Evolutionary conservation across 2,797 vertebrate species (phyloP), one percentile per base, ranked within the genome.

Genomic region (Ctenochaetus hawaiiensis): DNA sequence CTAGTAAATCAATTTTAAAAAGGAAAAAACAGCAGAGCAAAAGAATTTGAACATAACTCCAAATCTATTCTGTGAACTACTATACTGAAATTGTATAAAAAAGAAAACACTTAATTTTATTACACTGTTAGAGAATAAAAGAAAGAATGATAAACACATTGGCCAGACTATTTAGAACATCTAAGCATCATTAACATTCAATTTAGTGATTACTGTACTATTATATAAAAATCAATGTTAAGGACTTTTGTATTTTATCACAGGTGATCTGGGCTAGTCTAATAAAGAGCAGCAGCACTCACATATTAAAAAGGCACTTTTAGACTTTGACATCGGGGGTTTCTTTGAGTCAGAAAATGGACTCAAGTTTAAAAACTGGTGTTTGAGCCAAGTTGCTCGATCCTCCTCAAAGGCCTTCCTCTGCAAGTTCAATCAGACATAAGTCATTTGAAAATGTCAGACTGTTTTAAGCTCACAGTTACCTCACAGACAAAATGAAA

Each of bases 391-490:
- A 0, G 77, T 89, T 10, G 93, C 95, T 22, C 94, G 93, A 70
- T 95, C 94, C 39, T 96, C 95, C 80, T 96, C 95, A 18, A 95
- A 96, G 34, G 87, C 75, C 72, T 94, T 94, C 49, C 93, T 95
- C 95, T 96, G 92, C 8, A 49, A 75, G 23, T 18, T 23, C 58
- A 63, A 84, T 1, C 13, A 73, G 37, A 78, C 16, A 62, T 5
- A 80, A 66, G 26, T 26, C 4, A 66, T 49, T 5, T 53, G 2
- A 41, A 41, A 41, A 9, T 0, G 10, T 41, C 39, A 9, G 1
- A 41, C 39, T 41, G 8, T 41, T 41, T 12, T 12, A 9, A 41
- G 4, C 39, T 12, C 39, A 39, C 39, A 41, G 39, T 9, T 41
- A 41, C 2, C 30, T 34, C 30, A 34, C 30, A 34, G 5, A 34